Evolutionary conservation across 2,888 invertebrate species (phyloP), one percentile per base, ranked within the genome.

Genomic region (Melanophora roralis): DNA sequence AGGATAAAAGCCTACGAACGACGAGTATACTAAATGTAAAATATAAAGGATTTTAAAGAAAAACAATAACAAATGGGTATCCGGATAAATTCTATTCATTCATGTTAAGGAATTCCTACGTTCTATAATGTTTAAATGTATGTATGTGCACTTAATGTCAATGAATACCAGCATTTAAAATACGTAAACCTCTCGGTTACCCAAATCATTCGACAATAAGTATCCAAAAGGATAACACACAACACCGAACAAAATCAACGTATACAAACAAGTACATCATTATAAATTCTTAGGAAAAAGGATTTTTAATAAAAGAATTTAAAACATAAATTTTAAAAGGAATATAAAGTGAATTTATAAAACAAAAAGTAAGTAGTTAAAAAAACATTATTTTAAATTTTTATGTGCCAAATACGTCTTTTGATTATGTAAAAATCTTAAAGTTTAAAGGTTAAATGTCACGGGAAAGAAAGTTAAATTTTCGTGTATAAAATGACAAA

Each of bases 201-300:
- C 27, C 27, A 32, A 76, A 51, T 76, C 80, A 80, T 80, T 76
- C 80, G 80, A 80, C 80, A 80, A 80, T 80, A 80, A 80, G 80
- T 80, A 76, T 68, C 76, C 80, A 57, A 72, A 72, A 80, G 80
- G 76, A 80, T 80, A 76, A 72, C 80, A 80, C 59, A 53, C 59
- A 53, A 43, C 36, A 62, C 49, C 65, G 45, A 64, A 72, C 72
- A 38, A 57, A 65, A 34, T 2, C 43, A 53, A 43, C 16, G 3
- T 27, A 47, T 45, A 45, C 12, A 72, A 72, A 67, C 27, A 7
- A 51, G 51, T 16, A 16, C 60, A 16, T 14, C 43, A 64, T 14
- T 27, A 36, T 45, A 49, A 47, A 53, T 55, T 64, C 36, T 45
- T 7, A 36, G 5, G 2, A 19, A 47, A 60, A 45, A 38, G 38